Conservation (phyloP, 2,888 invertebrate species). For the Creontiades dilutus region DNA sequence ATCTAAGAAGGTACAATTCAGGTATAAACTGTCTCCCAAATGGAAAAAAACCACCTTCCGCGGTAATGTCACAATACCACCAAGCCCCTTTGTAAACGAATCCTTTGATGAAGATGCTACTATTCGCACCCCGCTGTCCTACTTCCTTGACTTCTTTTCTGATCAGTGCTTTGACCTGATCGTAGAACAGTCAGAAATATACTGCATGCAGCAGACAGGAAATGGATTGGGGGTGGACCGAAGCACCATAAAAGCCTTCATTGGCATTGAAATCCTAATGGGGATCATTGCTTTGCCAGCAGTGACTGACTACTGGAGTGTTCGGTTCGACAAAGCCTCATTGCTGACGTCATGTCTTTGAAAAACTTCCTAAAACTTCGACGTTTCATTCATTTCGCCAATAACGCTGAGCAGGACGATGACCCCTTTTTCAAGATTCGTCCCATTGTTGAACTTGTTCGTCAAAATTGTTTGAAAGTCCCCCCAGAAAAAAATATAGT, state of each 20-base stretch:
- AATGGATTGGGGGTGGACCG: constrained; percentile 48
- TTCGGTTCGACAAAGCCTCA: constrained; percentile 42
- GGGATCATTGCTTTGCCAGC: constrained; percentile 54
- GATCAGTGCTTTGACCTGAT: constrained; percentile 65
- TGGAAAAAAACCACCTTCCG: constrained; percentile 56
- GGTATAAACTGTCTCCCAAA: constrained; percentile 11
- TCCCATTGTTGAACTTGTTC: constrained; percentile 32
- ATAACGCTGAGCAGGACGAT: constrained; percentile 3
- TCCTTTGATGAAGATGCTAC: constrained; percentile 34
- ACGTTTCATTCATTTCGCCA: constrained; percentile 49
- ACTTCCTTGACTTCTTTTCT: constrained; percentile 64
- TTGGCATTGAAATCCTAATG: constrained; percentile 71
- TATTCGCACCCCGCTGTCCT: constrained; percentile 49
- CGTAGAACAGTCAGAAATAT: constrained; percentile 71
- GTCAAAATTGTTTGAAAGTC: constrained; percentile 18
- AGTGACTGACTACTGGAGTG: constrained; percentile 54
- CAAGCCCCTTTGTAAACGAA: not conserved
- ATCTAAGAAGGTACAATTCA: constrained; percentile 11
- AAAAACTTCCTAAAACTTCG: constrained; percentile 37
- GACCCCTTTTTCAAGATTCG: constrained; percentile 37
- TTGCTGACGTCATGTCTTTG: constrained; percentile 51
- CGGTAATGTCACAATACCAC: not conserved
- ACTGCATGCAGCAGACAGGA: constrained; percentile 53
- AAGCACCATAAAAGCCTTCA: constrained; percentile 63
- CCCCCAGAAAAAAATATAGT: not conserved